Evolutionary conservation across 2,797 vertebrate genomes (phyloP), one percentile per base, ranked within the genome.

Genomic region (Lepilemur septentrionalis): DNA sequence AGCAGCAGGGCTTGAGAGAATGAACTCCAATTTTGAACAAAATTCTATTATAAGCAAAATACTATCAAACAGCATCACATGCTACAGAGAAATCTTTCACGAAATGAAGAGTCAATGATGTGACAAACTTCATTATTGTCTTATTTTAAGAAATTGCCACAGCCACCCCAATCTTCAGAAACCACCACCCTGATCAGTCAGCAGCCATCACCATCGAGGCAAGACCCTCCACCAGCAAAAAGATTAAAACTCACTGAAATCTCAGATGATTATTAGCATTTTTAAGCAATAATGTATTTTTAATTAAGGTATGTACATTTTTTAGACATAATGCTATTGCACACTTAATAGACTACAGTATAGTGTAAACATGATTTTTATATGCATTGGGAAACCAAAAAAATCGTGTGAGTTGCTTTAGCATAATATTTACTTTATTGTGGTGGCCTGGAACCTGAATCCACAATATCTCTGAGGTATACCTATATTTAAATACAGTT

Each of bases 401-500:
- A 57, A 79, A 13, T 57, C 55, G n/a, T 57, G 13, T 38, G 30
- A 38, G n/a, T 79, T 52, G 35, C 22, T 79, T 79, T 38, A 57
- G 35, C 4, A 4, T 23, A 38, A 57, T 55, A 79, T 35, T 69
- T 38, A 23, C 11, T 79, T 57, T 38, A 35, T 57, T 38, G 7
- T 57, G n/a, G 50, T 79, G n/a, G 50, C 23, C n/a, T 79, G 22
- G 50, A 78, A 79, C 4, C 13, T 79, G 50, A 79, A 57, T 23
- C 13, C 7, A 4, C 22, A 17, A 38, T 38, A 55, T 79, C 22
- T 79, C 13, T 15, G 23, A 25, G 50, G 22, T 57, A 57, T 10
- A 22, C 2, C n/a, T 15, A 4, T 57, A 96, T 97, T 97, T 97
- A 96, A 88, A 76, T 96, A 87, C 63, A 95, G 59, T 92, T 97